These are phyloP conservation scores for Nephrotoma flavescens DNA, from an alignment of 2,888 invertebrate genomes.

Conservation along the genomic window DNA sequence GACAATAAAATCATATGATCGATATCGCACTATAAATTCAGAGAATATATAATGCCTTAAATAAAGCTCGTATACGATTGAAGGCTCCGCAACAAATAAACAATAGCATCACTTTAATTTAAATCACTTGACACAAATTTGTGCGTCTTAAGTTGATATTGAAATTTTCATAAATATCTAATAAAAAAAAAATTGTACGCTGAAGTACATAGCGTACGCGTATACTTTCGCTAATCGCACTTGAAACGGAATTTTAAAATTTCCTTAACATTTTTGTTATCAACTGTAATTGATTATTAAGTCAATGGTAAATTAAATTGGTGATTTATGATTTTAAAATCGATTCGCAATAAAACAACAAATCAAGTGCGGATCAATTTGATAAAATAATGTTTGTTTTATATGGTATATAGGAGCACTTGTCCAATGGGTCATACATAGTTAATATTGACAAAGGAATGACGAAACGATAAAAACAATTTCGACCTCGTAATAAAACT, in stretches of 20 bases:
- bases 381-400: neutral
- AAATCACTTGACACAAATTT: neutral
- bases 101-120: neutral
- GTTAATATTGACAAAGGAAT: too few relatives aligned
- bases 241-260: neutral
- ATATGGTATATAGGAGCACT: neutral
- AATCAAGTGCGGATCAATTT: neutral
- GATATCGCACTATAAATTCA: neutral
- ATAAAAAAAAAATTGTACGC: neutral
- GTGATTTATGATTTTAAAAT: neutral
- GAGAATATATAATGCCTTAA: neutral
- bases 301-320: neutral
- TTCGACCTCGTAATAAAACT: too few relatives aligned
- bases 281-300: neutral
- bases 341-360: neutral
- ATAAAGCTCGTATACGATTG: neutral
- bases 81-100: neutral
- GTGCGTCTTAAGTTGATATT: neutral
- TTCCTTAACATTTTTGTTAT: neutral
- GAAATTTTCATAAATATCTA: neutral
- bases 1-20: neutral
- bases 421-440: neutral
- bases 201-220: neutral
- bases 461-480: too few relatives aligned
- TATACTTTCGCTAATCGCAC: neutral